Percentiles rank a stretch among this genome's conserved stretches.
Conservation (phyloP, 2,797 vertebrate genomes). For the Numenius phaeopus region DNA sequence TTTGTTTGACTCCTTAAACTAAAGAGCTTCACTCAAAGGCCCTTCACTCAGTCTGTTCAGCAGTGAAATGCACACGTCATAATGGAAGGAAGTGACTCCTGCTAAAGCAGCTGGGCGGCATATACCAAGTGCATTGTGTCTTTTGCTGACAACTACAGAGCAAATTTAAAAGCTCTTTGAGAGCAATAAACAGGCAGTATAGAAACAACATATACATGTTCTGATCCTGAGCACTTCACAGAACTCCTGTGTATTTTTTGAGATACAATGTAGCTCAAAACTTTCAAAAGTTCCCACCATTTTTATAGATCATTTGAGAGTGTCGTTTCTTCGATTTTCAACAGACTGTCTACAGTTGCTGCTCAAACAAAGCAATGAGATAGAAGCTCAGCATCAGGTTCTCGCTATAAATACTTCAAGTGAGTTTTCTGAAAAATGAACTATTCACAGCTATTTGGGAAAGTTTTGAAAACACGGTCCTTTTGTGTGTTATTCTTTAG, state of each 20-base stretch:
- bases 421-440: not conserved
- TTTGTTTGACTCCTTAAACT: not conserved
- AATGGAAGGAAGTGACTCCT: not conserved
- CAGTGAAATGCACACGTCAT: not conserved
- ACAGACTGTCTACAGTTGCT: not conserved
- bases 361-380: not conserved
- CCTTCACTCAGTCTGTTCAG: not conserved
- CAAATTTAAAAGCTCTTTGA: not conserved
- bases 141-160: not conserved
- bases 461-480: not conserved
- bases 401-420: not conserved
- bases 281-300: not conserved
- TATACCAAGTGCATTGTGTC: not conserved
- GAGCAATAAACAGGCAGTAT: not conserved
- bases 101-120: not conserved
- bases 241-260: not conserved
- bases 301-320: not conserved
- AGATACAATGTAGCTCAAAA: not conserved
- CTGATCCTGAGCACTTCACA: not conserved
- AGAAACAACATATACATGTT: not conserved
- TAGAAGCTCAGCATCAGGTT: not conserved
- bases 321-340: not conserved
- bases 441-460: not conserved
- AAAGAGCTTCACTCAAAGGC: not conserved
- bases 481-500: not conserved